Evolutionary conservation across 2,888 invertebrate genomes (phyloP).

Genomic region (Drosophila yooni): DNA sequence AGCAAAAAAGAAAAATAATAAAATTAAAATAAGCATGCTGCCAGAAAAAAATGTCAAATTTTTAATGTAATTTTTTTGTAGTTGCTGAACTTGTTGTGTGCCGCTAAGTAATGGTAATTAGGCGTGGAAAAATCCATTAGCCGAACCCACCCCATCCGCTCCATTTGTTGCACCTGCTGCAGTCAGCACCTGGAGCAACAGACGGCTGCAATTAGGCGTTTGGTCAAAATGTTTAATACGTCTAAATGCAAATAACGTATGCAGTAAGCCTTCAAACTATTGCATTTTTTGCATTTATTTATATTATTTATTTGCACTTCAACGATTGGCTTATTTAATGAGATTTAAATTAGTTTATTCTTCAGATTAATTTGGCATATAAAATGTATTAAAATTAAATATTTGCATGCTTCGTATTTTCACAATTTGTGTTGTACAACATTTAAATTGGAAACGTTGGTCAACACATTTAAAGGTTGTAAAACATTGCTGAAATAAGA

Average conservation of each 20-base stretch:
- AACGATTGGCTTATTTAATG: background rate
- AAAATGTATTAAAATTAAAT: background rate
- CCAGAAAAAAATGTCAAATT: constrained; percentile 53
- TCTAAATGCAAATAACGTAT: background rate
- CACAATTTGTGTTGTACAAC: background rate
- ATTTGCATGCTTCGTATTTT: background rate
- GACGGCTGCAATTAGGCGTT: constrained; percentile 38
- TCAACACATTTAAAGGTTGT: background rate
- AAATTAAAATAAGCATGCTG: constrained; percentile 50
- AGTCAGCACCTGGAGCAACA: constrained; percentile 28
- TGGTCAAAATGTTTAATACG: background rate
- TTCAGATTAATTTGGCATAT: background rate
- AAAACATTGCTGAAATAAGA: background rate
- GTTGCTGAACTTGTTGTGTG: constrained; percentile 15
- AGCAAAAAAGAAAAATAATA: constrained; percentile 42
- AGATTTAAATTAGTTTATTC: no score
- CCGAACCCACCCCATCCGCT: constrained; percentile 9
- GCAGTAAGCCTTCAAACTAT: background rate
- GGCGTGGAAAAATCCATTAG: constrained; percentile 79
- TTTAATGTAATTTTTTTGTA: constrained; percentile 70
- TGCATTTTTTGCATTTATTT: background rate
- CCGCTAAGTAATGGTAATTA: constrained; percentile 76
- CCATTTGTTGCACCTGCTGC: constrained; percentile 15
- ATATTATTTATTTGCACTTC: background rate
- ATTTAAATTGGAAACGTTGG: background rate